Percentiles rank a stretch among this genome's conserved stretches.
Conservation (phyloP, 2,113 vertebrate species). For the Phocoena phocoena region DNA sequence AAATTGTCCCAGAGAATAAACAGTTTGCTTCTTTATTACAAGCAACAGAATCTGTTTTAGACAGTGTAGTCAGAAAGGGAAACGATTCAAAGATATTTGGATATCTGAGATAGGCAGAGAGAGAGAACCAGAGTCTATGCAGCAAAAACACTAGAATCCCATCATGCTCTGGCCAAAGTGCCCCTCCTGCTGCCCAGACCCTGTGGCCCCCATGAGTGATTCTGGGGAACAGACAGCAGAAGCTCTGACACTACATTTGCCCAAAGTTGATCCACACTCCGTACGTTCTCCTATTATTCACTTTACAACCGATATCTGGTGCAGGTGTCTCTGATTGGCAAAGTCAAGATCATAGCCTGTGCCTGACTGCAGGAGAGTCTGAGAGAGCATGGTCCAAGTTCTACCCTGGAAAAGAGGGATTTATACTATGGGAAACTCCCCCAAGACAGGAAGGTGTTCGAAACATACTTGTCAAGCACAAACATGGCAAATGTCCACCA, state of each 20-base stretch:
- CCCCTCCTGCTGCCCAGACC: neutral
- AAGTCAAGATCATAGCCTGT: neutral
- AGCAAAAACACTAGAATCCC: neutral
- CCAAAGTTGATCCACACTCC: neutral
- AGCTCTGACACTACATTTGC: neutral
- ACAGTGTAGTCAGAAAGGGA: neutral
- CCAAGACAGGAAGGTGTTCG: neutral
- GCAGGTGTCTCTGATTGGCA: neutral
- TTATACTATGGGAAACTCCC: neutral
- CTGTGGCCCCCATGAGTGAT: neutral
- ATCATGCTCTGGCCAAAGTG: neutral
- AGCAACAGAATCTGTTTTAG: neutral
- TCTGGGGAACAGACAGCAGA: neutral
- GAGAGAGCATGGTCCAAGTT: neutral
- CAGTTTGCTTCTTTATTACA: neutral
- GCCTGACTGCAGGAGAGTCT: neutral
- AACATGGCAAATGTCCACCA: neutral
- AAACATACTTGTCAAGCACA: neutral
- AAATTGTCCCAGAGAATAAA: neutral
- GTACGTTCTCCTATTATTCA: neutral
- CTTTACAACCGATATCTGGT: neutral
- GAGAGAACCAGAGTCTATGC: neutral
- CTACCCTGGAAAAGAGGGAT: neutral
- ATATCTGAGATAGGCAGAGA: neutral
- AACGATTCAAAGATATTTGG: neutral